Conservation (phyloP, 2,113 vertebrate species). For the Tragelaphus imberbis region DNA sequence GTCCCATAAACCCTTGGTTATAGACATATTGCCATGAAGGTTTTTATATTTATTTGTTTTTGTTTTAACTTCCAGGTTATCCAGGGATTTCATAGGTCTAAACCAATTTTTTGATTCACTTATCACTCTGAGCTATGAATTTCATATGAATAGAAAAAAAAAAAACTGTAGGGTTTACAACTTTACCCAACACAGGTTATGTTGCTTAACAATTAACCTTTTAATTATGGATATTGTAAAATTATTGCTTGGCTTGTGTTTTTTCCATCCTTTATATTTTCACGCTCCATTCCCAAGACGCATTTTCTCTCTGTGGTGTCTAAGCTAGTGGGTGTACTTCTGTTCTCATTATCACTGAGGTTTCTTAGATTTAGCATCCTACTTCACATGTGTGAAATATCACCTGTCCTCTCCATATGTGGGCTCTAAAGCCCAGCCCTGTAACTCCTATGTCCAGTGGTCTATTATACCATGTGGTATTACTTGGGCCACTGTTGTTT, state of each 20-base stretch:
- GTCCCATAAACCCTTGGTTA: background rate
- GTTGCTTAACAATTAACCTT: background rate
- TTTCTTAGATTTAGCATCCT: background rate
- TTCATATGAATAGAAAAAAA: background rate
- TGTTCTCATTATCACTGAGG: background rate
- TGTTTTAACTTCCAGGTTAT: background rate
- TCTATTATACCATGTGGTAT: background rate
- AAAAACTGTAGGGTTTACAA: background rate
- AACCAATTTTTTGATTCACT: background rate
- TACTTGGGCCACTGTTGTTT: background rate
- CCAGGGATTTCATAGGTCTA: background rate
- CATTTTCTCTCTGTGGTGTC: background rate
- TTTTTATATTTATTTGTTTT: background rate
- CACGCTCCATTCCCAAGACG: background rate
- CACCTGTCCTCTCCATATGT: background rate
- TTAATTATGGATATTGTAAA: background rate
- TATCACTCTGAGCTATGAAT: background rate
- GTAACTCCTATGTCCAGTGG: background rate
- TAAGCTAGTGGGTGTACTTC: background rate
- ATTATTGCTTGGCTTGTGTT: background rate
- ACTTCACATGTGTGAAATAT: background rate
- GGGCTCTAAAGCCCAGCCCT: background rate
- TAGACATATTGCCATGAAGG: background rate
- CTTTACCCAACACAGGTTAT: background rate
- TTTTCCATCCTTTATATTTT: background rate